These are phyloP conservation scores for Heterochromis multidens DNA, from an alignment of 2,113 vertebrate species.

Conservation along the genomic window DNA sequence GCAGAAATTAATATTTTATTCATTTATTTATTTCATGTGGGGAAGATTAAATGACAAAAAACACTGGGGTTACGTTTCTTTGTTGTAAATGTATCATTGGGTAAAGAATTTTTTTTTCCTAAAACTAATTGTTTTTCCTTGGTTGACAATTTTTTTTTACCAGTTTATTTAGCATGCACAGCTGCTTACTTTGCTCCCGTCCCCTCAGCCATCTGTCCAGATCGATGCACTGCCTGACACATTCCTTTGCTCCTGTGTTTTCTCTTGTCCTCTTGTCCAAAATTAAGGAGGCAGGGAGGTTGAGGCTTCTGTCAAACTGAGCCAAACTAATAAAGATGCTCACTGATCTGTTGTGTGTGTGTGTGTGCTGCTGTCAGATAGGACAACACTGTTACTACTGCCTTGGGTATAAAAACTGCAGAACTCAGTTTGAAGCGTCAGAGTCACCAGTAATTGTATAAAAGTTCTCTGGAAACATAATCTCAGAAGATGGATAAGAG, in stretches of 20 bases:
- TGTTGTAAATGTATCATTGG: neutral
- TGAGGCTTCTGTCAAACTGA: conserved; percentile 58
- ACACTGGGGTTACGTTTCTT: neutral
- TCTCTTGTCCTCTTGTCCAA: conserved; percentile 42
- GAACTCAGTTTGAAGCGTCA: conserved; percentile 35
- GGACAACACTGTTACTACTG: conserved; percentile 17
- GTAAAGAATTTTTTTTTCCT: neutral
- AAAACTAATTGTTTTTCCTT: neutral
- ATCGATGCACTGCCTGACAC: conserved; percentile 8
- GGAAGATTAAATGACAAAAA: neutral
- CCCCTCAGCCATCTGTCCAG: conserved; percentile 56
- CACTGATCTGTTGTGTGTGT: conserved; percentile 25
- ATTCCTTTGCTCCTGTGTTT: neutral
- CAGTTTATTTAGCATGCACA: conserved; percentile 35
- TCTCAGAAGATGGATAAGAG: conserved; percentile 42
- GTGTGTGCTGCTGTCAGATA: conserved; percentile 19
- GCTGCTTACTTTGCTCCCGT: conserved; percentile 40
- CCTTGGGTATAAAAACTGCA: conserved; percentile 45
- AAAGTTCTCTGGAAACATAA: conserved; percentile 40
- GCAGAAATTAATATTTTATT: neutral
- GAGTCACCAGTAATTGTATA: conserved; percentile 40
- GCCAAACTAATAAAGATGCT: conserved; percentile 50
- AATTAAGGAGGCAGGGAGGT: conserved; percentile 50
- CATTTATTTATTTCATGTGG: neutral
- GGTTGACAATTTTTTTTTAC: conserved; percentile 18